Conservation (phyloP, 2,888 invertebrate species). For the Thymelicus sylvestris region DNA sequence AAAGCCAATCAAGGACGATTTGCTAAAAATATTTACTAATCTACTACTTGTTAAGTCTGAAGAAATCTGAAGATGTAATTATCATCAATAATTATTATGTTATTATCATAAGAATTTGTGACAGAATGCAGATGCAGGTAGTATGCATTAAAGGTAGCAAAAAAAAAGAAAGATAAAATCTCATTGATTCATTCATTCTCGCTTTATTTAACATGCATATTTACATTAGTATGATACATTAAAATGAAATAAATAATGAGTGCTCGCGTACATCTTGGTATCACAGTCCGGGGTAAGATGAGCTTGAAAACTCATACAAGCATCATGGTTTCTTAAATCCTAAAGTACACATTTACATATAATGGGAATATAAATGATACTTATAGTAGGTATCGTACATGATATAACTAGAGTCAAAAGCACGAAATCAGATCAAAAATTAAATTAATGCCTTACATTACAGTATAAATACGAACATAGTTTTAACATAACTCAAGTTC, state of each 20-base stretch:
- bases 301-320: slow-evolving; percentile 17
- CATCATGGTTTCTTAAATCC: slow-evolving; percentile 22
- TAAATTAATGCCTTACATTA: slow-evolving; percentile 25
- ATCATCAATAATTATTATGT: too few species aligned
- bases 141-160: too few species aligned
- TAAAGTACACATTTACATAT: slow-evolving; percentile 24
- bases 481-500: not conserved
- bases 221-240: slow-evolving; percentile 67
- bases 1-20: too few species aligned
- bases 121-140: too few species aligned
- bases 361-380: slow-evolving; percentile 21
- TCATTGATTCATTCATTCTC: slow-evolving; percentile 53
- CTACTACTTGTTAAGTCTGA: too few species aligned
- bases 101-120: too few species aligned
- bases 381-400: not conserved
- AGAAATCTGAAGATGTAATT: too few species aligned
- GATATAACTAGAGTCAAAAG: slow-evolving; percentile 14
- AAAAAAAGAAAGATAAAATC: not conserved
- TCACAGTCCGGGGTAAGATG: slow-evolving; percentile 66
- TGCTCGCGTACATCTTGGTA: slow-evolving; percentile 69
- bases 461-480: slow-evolving; percentile 16
- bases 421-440: slow-evolving; percentile 17
- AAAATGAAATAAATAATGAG: slow-evolving; percentile 62
- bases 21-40: too few species aligned
- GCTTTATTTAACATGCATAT: slow-evolving; percentile 65